Evolutionary conservation across 2,888 invertebrate species (phyloP).

Genomic region (Apamea monoglypha): DNA sequence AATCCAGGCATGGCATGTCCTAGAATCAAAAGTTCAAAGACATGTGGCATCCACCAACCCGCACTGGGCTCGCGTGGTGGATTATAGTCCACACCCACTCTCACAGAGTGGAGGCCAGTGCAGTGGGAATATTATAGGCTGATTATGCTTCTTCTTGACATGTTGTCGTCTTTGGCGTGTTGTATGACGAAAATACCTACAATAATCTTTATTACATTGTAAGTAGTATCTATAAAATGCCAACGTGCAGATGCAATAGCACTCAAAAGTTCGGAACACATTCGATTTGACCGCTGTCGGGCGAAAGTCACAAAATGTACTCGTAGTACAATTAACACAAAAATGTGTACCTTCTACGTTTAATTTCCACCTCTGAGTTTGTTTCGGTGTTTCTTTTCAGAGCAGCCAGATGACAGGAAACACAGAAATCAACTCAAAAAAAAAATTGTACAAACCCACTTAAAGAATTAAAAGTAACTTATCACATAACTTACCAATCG

Average conservation of each 20-base stretch:
- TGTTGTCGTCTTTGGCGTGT: background rate
- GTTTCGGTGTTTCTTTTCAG: background rate
- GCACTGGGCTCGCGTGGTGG: no score
- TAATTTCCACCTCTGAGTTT: background rate
- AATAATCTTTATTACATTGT: background rate
- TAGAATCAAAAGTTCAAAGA: no score
- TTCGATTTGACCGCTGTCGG: background rate
- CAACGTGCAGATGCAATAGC: background rate
- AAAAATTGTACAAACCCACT: background rate
- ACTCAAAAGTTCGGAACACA: background rate
- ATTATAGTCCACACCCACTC: no score
- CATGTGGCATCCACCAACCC: no score
- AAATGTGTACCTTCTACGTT: background rate
- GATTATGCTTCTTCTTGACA: background rate
- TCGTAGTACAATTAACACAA: background rate
- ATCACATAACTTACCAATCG: conserved; percentile 31
- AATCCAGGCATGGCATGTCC: no score
- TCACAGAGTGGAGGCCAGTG: no score
- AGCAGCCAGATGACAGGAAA: background rate
- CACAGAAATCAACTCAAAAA: background rate
- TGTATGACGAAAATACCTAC: background rate
- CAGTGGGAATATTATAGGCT: no score
- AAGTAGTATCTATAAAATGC: background rate
- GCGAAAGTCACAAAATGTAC: no score
- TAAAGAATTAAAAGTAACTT: background rate